Base-by-base conservation (phyloP, 2,113 vertebrate species). In the Neodontobutis hainanensis region DNA sequence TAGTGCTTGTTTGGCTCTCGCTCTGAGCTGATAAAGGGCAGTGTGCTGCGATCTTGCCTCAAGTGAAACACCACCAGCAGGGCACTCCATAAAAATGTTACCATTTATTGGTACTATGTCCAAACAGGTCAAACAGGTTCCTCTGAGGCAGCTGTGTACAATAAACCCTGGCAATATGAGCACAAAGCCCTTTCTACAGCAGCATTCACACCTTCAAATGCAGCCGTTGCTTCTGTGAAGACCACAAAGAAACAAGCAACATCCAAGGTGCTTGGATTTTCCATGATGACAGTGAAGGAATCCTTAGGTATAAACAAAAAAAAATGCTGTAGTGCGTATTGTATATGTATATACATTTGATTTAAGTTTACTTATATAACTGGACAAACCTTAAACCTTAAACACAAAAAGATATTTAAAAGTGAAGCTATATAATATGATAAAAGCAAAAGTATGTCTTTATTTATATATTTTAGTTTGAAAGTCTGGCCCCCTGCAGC, bases 91-190 rank as follows among this genome's bases (percentile, higher is more conserved):
- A 42, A 74, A 72, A 75, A 79, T 34, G 44, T 43, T 43, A 11
- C 4, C 8, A 53, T 68, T 81, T 57, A 74, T 61, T 59, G 68
- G 42, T 44, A 49, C 32, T 63, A 62, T 35, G 27, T 77, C n/a
- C 32, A 44, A 82, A 87, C 88, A 38, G 50, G 85, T 81, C 27
- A 0, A 16, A 66, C 85, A 68, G 77, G 86, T 85, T 85, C 50
- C 42, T 64, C 65, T 34, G 63, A 73, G 77, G 73, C 57, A 58
- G 55, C 16, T 0, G 12, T 2, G 47, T 55, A 85, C 80, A 85
- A 77, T 73, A 46, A 50, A 74, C 70, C 50, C 65, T 53, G 64
- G 53, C 47, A 84, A 74, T 61, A 42, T 10, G 16, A 32, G 61
- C 11, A 16, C 32, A 19, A 61, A 68, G 35, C 60, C 58, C 58